A percentile compares a stretch with the other conserved stretches of the same genome.
phyloP scores from a whole-genome alignment of 2,797 vertebrate species.

The Octomys mimax region DNA sequence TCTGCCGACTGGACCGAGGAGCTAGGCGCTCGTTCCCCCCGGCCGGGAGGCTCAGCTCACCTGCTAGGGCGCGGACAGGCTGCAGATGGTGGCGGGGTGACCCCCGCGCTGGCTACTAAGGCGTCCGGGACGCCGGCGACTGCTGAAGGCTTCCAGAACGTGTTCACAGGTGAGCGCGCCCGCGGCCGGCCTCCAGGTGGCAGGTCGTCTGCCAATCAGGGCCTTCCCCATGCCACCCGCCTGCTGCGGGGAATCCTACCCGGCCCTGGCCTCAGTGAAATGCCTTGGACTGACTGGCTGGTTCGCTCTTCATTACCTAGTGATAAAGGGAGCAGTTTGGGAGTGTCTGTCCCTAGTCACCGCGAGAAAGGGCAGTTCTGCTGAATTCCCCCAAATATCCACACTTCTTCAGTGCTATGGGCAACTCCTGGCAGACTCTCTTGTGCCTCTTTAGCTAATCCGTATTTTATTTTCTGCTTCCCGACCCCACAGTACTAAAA shows the following conservation, averaged over 20 bases:
- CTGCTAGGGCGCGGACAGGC: constrained; percentile 88
- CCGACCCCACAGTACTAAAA: background rate
- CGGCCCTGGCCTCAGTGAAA: background rate
- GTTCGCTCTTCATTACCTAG: background rate
- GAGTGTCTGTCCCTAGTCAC: background rate
- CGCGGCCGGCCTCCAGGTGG: background rate
- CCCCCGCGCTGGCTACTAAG: constrained; percentile 89
- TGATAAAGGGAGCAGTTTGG: background rate
- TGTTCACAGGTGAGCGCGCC: constrained; percentile 94
- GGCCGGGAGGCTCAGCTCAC: constrained; percentile 89
- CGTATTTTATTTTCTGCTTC: background rate
- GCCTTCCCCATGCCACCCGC: background rate
- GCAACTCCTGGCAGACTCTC: background rate
- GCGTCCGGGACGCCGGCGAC: constrained; percentile 91
- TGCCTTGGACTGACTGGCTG: background rate
- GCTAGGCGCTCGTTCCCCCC: constrained; percentile 74
- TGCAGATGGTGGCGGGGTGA: constrained; percentile 89
- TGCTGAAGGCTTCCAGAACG: constrained; percentile 92
- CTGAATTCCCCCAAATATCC: background rate
- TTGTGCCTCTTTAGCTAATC: background rate
- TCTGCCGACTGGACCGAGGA: constrained; percentile 97
- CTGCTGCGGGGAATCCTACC: background rate
- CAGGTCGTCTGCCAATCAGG: constrained; percentile 19
- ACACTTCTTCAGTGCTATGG: background rate
- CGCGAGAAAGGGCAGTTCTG: background rate